Evolutionary conservation across 1,140 invertebrate species (phyloP).

Genomic region (Globodera rostochiensis): DNA sequence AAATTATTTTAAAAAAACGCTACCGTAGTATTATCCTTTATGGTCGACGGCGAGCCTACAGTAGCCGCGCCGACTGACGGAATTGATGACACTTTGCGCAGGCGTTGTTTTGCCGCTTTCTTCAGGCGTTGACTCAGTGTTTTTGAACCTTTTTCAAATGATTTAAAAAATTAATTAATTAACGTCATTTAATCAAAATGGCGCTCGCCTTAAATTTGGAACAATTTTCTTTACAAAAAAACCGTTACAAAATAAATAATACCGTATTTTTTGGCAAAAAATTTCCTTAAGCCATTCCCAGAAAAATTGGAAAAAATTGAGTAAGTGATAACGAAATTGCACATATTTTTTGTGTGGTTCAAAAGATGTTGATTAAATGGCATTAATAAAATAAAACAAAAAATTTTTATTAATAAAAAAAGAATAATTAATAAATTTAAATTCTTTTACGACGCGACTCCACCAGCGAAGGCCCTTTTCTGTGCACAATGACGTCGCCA

Average conservation of each 20-base stretch:
- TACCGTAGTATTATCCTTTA: background rate
- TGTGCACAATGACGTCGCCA: background rate
- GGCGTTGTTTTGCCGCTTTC: constrained; percentile 1
- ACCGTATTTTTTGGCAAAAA: too few species aligned
- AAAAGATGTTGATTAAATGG: too few species aligned
- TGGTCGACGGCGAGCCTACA: background rate
- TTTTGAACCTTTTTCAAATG: background rate
- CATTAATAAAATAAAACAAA: too few species aligned
- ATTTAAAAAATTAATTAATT: background rate
- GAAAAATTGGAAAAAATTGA: too few species aligned
- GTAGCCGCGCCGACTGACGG: background rate
- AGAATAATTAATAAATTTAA: background rate
- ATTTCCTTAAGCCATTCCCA: too few species aligned
- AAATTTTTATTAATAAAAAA: background rate
- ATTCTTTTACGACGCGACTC: background rate
- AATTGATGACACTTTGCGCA: constrained; percentile 1
- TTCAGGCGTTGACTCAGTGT: background rate
- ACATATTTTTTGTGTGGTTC: too few species aligned
- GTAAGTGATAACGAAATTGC: too few species aligned
- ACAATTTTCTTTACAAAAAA: too few species aligned
- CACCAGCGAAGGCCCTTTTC: background rate
- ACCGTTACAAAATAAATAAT: too few species aligned
- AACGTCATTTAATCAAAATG: background rate
- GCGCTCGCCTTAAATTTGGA: too few species aligned
- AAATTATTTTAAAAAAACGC: too few species aligned